These are phyloP conservation scores for Montipora foliosa DNA, from an alignment of 64 coral and sea anemone species.

Conservation along the genomic window DNA sequence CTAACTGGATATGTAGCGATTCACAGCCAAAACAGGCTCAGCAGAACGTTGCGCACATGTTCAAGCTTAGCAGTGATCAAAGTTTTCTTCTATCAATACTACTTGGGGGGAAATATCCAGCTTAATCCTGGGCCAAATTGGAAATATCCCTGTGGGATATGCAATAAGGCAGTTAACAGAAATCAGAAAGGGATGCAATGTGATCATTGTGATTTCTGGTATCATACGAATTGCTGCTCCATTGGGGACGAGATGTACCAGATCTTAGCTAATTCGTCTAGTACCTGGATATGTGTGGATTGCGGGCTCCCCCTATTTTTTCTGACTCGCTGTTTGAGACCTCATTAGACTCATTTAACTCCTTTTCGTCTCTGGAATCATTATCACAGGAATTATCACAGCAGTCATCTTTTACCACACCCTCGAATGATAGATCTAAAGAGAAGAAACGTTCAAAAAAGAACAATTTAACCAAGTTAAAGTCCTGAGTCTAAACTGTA, in stretches of 20 bases:
- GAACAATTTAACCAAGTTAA: background rate
- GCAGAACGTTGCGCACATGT: too few relatives aligned
- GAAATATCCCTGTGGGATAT: conserved; percentile 28
- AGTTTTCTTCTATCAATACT: background rate
- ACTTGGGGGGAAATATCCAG: conserved; percentile 26
- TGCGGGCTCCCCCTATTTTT: too few relatives aligned
- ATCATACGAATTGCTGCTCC: conserved; percentile 3
- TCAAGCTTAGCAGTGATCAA: too few relatives aligned
- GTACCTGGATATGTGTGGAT: conserved; percentile 5
- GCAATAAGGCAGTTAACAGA: conserved; percentile 29
- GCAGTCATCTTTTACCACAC: too few relatives aligned
- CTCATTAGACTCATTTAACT: too few relatives aligned
- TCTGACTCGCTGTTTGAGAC: too few relatives aligned
- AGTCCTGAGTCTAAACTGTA: background rate
- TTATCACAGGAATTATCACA: too few relatives aligned
- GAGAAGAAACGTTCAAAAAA: background rate
- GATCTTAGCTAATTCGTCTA: conserved; percentile 25
- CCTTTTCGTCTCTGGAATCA: background rate
- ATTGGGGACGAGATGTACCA: conserved; percentile 25
- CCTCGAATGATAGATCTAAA: background rate
- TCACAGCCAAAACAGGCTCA: too few relatives aligned
- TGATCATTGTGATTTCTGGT: background rate
- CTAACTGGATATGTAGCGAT: too few relatives aligned
- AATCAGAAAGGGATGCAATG: conserved; percentile 43
- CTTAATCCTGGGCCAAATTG: conserved; percentile 44